A percentile compares a stretch with the other conserved stretches of the same genome.
These are phyloP conservation scores for Caenorhabditis sinica DNA, from an alignment of 2,888 invertebrate genomes.

Conservation along the genomic window DNA sequence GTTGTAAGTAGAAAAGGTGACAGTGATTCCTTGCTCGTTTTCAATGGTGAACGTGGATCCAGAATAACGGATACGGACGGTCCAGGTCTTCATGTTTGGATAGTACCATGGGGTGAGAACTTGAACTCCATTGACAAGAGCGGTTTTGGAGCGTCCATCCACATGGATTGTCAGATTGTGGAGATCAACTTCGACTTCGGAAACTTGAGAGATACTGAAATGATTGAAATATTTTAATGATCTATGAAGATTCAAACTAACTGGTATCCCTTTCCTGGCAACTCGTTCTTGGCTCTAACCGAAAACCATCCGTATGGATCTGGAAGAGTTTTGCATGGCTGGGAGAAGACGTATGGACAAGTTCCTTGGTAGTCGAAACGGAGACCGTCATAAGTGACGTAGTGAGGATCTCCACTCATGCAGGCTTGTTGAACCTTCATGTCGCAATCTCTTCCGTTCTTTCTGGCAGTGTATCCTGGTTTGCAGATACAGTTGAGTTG, in stretches of 20 bases:
- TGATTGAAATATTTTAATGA: not conserved
- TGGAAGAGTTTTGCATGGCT: conserved; percentile 66
- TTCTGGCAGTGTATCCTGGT: conserved; percentile 71
- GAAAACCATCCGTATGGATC: conserved; percentile 68
- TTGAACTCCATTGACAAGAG: conserved; percentile 71
- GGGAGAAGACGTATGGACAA: conserved; percentile 82
- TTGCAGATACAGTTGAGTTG: conserved; percentile 77
- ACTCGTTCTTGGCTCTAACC: conserved; percentile 75
- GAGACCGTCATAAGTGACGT: conserved; percentile 82
- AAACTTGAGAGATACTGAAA: conserved; percentile 73
- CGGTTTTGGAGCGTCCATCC: conserved; percentile 67
- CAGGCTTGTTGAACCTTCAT: conserved; percentile 68
- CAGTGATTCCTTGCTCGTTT: conserved; percentile 68
- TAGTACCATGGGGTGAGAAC: conserved; percentile 75
- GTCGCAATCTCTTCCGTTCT: conserved; percentile 60
- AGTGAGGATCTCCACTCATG: conserved; percentile 83
- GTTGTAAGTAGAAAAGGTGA: conserved; percentile 66
- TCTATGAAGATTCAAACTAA: conserved; percentile 25
- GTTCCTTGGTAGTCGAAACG: conserved; percentile 80
- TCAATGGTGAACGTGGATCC: conserved; percentile 67
- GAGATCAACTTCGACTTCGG: conserved; percentile 74
- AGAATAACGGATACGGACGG: conserved; percentile 55
- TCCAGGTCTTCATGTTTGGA: conserved; percentile 66
- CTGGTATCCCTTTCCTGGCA: conserved; percentile 60
- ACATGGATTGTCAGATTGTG: conserved; percentile 74